Conservation (phyloP, 2,113 vertebrate genomes). For the Protomyctophum bolini region DNA sequence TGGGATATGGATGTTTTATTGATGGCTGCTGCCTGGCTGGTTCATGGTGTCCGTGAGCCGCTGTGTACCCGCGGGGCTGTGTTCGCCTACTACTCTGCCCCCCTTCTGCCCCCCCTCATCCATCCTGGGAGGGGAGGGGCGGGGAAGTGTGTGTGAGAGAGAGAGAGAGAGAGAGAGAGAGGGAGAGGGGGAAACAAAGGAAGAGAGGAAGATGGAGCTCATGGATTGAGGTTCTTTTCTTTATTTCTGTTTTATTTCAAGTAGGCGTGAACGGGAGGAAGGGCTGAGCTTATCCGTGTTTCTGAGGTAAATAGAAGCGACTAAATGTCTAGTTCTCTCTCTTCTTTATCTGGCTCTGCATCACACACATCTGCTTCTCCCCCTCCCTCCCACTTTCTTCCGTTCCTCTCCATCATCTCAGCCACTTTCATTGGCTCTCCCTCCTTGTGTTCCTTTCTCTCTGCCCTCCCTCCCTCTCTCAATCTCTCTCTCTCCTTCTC, state of each 20-base stretch:
- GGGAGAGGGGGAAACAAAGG: constrained; percentile 12
- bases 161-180: constrained; percentile 18
- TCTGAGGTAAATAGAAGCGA: not conserved
- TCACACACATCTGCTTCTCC: not conserved
- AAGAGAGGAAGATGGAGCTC: too few species aligned
- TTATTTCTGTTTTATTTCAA: not conserved
- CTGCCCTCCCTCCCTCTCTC: not conserved
- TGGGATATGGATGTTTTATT: constrained; percentile 33
- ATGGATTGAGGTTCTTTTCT: not conserved
- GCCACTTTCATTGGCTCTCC: not conserved
- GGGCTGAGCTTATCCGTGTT: not conserved
- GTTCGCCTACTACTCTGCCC: not conserved
- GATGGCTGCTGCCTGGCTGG: constrained; percentile 16
- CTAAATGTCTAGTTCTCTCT: not conserved
- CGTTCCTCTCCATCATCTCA: not conserved
- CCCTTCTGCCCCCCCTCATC: not conserved
- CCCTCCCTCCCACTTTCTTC: constrained; percentile 1
- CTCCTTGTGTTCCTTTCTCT: not conserved
- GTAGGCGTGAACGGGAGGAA: not conserved
- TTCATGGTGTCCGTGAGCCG: not conserved
- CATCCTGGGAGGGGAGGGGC: constrained; percentile 8
- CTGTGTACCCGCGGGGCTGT: constrained; percentile 9
- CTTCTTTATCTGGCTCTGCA: not conserved
- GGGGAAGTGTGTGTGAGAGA: not conserved
- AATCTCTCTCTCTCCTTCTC: constrained; percentile 2